Evolutionary conservation across 2,113 vertebrate genomes (phyloP), one percentile per base, ranked within the genome.

Genomic region (Otus sunia): DNA sequence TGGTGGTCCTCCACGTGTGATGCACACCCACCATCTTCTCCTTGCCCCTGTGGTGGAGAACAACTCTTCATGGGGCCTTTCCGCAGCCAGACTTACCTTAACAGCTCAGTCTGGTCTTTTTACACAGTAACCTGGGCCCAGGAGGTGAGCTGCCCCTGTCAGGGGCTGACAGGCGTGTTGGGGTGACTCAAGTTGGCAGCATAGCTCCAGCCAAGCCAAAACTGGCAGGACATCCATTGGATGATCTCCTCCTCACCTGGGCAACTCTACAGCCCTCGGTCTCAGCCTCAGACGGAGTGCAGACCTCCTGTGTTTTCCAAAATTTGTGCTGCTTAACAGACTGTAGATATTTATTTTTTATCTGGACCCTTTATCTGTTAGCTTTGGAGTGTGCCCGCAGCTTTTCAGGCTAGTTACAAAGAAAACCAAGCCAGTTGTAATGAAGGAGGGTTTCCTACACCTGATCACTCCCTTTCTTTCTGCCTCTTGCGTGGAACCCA

Each of bases 241-340:
- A 49, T 71, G 56, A 88, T 9, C 21, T 82, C 26, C 21, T 62
- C 43, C 67, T 68, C 30, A 56, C 23, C 9, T 25, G 11, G 30
- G 14, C 56, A 86, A 43, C 39, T 36, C 56, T 53, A 17, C 60
- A 87, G 37, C 32, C 26, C 7, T 53, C 6, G 1, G 9, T 47
- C 39, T 74, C 60, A 80, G 19, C n/a, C 3, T 17, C 77, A 64
- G 41, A 23, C 2, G 30, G 19, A 1, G 4, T 0, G 0, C 37
- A 80, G 29, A 56, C 5, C 25, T 71, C 30, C 41, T 73, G 36
- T 90, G 32, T 60, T 92, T 71, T 80, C 50, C n/a, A 27, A 39
- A 88, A 39, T 39, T 17, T 2, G 2, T 76, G 32, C 66, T 53
- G 21, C 26, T 82, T 73, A 41, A 50, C 36, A 83, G 29, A 63